Percentiles rank a stretch among this genome's conserved stretches.
phyloP scores from a whole-genome alignment of 37 sponge, comb jelly and placozoan genomes.

The Axinella damicornis region DNA sequence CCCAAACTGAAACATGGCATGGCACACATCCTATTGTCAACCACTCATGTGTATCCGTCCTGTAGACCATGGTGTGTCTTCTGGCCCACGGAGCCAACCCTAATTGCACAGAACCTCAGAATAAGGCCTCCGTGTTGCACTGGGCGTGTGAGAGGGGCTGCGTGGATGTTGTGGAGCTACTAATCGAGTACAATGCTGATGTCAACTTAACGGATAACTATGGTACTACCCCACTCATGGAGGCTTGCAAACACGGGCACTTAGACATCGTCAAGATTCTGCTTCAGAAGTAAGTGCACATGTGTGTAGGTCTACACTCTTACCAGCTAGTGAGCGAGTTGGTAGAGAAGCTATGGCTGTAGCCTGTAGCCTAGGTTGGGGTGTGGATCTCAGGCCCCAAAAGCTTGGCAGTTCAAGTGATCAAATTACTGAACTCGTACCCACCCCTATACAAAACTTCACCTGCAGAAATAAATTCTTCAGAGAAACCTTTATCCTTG shows the following conservation, averaged over 20 bases:
- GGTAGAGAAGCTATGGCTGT: no score
- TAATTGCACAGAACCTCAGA: conserved; percentile 33
- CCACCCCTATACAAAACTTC: no score
- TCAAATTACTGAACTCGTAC: no score
- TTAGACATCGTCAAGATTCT: conserved; percentile 48
- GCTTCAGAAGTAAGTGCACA: conserved; percentile 54
- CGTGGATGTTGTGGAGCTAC: conserved; percentile 27
- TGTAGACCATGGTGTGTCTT: conserved; percentile 54
- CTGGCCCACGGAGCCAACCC: conserved; percentile 81
- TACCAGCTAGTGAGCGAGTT: no score
- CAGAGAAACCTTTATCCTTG: no score
- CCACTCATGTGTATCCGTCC: neutral
- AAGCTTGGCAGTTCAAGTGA: no score
- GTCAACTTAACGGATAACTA: conserved; percentile 55
- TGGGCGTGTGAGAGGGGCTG: conserved; percentile 57
- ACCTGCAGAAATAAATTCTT: no score
- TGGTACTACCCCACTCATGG: conserved; percentile 69
- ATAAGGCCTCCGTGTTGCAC: conserved; percentile 63
- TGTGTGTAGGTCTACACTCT: neutral
- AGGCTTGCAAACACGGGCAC: conserved; percentile 74
- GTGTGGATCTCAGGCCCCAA: no score
- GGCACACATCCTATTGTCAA: no score
- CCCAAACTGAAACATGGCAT: neutral
- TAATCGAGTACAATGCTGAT: conserved; percentile 63
- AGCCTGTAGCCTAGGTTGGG: no score